Percentiles rank a stretch among this genome's conserved stretches.
phyloP scores from a whole-genome alignment of 2,888 invertebrate genomes.

The Escarpia spicata region DNA sequence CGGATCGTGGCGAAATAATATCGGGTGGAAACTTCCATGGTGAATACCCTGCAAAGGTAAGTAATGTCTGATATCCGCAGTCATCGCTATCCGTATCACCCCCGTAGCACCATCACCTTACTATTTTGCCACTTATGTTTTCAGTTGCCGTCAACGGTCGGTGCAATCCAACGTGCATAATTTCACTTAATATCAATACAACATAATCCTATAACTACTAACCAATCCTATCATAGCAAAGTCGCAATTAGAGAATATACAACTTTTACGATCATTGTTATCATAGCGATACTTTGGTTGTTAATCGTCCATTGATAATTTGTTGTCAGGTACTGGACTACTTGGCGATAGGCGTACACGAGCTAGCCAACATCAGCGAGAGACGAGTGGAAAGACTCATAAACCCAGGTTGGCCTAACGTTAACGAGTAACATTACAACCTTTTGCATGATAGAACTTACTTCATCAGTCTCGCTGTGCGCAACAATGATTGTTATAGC shows the following conservation, averaged over 20 bases:
- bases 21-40: conserved; percentile 78
- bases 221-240: background rate
- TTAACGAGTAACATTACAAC: background rate
- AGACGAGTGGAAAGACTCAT: conserved; percentile 73
- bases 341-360: conserved; percentile 75
- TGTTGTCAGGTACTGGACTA: conserved; percentile 70
- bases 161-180: background rate
- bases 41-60: conserved; percentile 76
- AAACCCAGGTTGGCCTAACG: conserved; percentile 69
- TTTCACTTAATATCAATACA: background rate
- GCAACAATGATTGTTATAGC: no score
- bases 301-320: background rate
- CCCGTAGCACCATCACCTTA: background rate
- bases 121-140: background rate
- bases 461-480: no score
- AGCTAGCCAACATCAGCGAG: conserved; percentile 76
- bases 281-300: background rate
- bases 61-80: conserved; percentile 20
- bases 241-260: background rate
- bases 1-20: conserved; percentile 71
- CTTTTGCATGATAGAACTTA: no score
- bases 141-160: background rate
- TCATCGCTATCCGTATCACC: background rate
- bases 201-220: background rate
- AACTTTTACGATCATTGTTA: background rate